Base-by-base conservation (phyloP, 2,113 vertebrate species). In the Caranx ignobilis region DNA sequence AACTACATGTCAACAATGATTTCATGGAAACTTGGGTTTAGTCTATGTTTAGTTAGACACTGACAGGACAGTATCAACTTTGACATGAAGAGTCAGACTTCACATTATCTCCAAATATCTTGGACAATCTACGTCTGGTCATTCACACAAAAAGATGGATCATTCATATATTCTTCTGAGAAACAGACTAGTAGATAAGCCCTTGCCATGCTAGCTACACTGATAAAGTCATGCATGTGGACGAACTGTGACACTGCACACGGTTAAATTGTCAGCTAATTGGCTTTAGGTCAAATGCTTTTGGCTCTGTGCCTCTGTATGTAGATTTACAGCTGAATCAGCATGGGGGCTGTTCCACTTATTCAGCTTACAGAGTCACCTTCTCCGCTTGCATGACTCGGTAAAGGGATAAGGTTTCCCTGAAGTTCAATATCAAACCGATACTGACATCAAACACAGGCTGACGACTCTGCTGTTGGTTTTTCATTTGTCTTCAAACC, bases 291-390 rank as follows among this genome's bases (percentile, higher is more conserved):
- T 9, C 70, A 50, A 26, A 21, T 11, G 6, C n/a, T 31, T 48
- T 56, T 41, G 70, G 48, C 63, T 71, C 19, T 54, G 76, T 45
- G 45, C 16, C 52, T 45, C 19, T 67, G 57, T 65, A 50, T 72
- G 61, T 63, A 55, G 21, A 77, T 56, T 61, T 57, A 77, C 26
- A 37, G 86, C 83, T 76, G 88, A 82, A 9, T 88, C 81, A 79
- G 83, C 71, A 78, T 34, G n/a, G 10, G 50, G 50, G 43, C 55
- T 35, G 71, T n/a, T 75, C 60, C 47, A 26, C 70, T 61, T 32
- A n/a, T 12, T 60, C 37, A 71, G 50, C 50, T 47, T 39, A 57
- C 43, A 73, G 26, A 47, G 72, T 57, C 59, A 56, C 74, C 65
- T 65, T 72, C 37, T 37, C 15, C 0, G 4, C 56, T 61, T 19